These are phyloP conservation scores for Heteromormyrus szaboi DNA, from an alignment of 2,797 vertebrate genomes.

Conservation along the genomic window DNA sequence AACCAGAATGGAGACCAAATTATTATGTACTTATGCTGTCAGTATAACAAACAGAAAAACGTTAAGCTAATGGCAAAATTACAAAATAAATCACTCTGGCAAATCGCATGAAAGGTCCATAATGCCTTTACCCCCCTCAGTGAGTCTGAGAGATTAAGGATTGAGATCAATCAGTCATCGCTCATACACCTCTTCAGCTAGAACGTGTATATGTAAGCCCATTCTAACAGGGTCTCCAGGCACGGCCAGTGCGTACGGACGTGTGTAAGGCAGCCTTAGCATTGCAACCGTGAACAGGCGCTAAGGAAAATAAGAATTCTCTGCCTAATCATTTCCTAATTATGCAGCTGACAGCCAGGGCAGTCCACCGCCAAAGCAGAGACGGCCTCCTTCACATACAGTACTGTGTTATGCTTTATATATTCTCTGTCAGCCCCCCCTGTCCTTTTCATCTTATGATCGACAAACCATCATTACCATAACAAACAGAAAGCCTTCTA, in stretches of 20 bases:
- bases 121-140: not conserved
- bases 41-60: not conserved
- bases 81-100: not conserved
- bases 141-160: not conserved
- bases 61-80: not conserved
- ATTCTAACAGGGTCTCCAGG: not conserved
- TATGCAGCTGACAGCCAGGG: not conserved
- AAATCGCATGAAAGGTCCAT: not conserved
- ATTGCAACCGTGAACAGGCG: not conserved
- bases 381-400: not conserved
- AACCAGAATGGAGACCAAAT: not conserved
- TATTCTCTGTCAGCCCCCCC: not conserved
- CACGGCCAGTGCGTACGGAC: not conserved
- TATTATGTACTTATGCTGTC: not conserved
- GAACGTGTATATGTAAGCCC: not conserved
- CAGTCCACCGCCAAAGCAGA: not conserved
- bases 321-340: not conserved
- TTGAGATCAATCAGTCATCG: not conserved
- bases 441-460: not conserved
- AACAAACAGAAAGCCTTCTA: slow-evolving; percentile 1
- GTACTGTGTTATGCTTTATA: not conserved
- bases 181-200: not conserved
- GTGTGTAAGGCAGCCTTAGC: not conserved
- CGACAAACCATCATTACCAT: not conserved
- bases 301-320: not conserved